Conservation (phyloP, 2,797 vertebrate genomes). For the Loris lydekkerianus region DNA sequence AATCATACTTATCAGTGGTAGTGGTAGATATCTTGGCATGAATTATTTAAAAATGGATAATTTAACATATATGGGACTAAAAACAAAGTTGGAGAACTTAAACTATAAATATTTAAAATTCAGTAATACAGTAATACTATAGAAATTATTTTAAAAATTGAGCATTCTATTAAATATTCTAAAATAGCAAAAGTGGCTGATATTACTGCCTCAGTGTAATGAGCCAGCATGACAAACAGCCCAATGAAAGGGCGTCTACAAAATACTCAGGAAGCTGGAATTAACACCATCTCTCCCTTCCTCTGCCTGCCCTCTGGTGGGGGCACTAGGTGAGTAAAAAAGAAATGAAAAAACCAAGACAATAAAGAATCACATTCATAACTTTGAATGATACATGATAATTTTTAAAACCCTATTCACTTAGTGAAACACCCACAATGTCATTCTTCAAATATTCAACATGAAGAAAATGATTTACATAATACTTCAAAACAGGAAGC, state of each 20-base stretch:
- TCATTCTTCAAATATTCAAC: background rate
- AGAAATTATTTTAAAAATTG: conserved; percentile 48
- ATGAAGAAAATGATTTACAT: background rate
- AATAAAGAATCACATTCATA: background rate
- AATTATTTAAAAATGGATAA: conserved; percentile 16
- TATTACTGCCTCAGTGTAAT: background rate
- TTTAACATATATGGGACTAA: conserved; percentile 45
- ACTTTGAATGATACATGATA: background rate
- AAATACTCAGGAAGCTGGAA: background rate
- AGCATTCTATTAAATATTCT: conserved; percentile 14
- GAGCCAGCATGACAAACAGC: background rate
- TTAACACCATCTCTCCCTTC: conserved; percentile 10
- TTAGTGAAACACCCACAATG: background rate
- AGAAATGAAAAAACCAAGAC: background rate
- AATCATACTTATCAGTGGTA: background rate
- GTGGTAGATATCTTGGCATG: background rate
- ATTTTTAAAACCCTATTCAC: background rate
- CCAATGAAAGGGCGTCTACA: background rate
- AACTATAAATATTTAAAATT: conserved; percentile 54
- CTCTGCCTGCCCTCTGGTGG: conserved; percentile 72
- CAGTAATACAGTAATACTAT: background rate
- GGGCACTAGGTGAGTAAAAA: conserved; percentile 9
- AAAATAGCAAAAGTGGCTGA: background rate
- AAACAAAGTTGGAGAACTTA: conserved; percentile 1
- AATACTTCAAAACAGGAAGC: conserved; percentile 54